Percentiles rank a stretch among this genome's conserved stretches.
These are phyloP conservation scores for Clusia tigrina DNA, from an alignment of 2,888 invertebrate species.

Conservation along the genomic window DNA sequence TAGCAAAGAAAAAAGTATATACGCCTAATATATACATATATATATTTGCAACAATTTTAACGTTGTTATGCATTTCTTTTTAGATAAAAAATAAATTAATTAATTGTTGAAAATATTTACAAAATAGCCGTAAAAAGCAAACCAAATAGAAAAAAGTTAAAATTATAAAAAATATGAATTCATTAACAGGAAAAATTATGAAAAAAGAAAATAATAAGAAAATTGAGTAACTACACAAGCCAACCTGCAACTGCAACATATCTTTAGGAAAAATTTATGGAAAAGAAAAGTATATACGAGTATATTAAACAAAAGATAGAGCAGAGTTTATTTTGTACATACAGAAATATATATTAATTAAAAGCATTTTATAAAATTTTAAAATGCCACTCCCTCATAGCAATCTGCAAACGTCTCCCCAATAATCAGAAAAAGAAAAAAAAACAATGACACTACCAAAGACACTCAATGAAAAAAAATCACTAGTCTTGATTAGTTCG, in stretches of 20 bases:
- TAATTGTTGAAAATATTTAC: constrained; percentile 22
- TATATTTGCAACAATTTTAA: constrained; percentile 23
- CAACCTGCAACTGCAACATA: constrained; percentile 26
- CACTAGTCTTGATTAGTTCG: constrained; percentile 37
- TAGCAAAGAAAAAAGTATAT: constrained; percentile 6
- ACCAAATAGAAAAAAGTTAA: neutral
- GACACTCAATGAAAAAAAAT: constrained; percentile 27
- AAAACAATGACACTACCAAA: constrained; percentile 34
- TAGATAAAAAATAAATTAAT: constrained; percentile 18
- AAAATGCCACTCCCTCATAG: too few relatives aligned
- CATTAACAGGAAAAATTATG: neutral
- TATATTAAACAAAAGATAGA: constrained; percentile 22
- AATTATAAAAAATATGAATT: neutral
- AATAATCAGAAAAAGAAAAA: constrained; percentile 2
- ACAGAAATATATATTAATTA: constrained; percentile 21
- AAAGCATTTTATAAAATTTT: neutral
- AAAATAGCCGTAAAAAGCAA: constrained; percentile 10
- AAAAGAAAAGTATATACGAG: constrained; percentile 35
- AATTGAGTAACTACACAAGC: neutral
- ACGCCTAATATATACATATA: constrained; percentile 13
- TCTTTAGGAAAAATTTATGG: constrained; percentile 16
- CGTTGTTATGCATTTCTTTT: constrained; percentile 20
- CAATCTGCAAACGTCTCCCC: neutral
- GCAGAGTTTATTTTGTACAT: constrained; percentile 35
- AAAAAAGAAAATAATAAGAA: constrained; percentile 3